Conservation (phyloP, 2,888 invertebrate genomes). For the Xanthorhoe spadicearia region DNA sequence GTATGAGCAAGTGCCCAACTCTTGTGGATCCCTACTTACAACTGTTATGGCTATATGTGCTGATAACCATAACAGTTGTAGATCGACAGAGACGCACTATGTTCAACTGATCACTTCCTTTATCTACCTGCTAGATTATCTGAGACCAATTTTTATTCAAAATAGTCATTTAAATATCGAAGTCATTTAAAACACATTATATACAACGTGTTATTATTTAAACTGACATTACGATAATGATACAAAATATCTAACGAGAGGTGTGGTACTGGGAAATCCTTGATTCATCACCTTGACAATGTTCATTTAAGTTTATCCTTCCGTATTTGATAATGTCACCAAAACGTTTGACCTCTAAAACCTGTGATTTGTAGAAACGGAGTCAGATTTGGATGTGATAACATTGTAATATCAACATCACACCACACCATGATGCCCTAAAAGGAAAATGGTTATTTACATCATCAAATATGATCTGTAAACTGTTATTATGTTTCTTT, state of each 20-base stretch:
- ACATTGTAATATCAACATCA: constrained; percentile 18
- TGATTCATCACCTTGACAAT: constrained; percentile 25
- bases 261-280: constrained; percentile 13
- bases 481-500: background rate
- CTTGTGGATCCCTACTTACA: too few relatives aligned
- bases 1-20: too few relatives aligned
- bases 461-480: background rate
- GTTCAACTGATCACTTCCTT: background rate
- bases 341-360: constrained; percentile 20
- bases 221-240: constrained; percentile 12
- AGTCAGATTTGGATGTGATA: constrained; percentile 28
- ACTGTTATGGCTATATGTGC: too few relatives aligned
- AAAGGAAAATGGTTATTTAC: constrained; percentile 3
- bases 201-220: constrained; percentile 8
- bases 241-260: constrained; percentile 15
- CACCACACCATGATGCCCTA: constrained; percentile 2
- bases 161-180: background rate
- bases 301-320: constrained; percentile 18
- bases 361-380: constrained; percentile 6
- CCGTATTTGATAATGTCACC: constrained; percentile 29
- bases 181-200: constrained; percentile 4
- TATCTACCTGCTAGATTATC: background rate
- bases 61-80: background rate
- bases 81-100: background rate
- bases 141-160: background rate